Base-by-base conservation (phyloP, 2,113 vertebrate genomes). In the Apus apus region DNA sequence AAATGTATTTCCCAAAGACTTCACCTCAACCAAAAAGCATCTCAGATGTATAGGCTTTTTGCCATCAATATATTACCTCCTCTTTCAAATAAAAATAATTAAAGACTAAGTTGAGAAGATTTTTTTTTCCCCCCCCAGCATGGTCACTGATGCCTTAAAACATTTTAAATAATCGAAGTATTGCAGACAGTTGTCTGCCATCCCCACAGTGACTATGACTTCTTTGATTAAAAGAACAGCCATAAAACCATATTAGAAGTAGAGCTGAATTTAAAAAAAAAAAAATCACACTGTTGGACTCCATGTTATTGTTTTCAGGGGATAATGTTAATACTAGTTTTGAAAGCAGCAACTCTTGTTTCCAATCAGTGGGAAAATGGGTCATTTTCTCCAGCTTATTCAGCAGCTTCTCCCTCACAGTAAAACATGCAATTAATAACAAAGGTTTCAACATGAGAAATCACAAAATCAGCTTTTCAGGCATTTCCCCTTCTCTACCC, bases 31-130 rank as follows among this genome's bases (percentile, higher is more conserved):
- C 85, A 53, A 18, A 84, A 84, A 38, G 57, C 87, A 26, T 48
- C 21, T 4, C 74, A 79, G 67, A 94, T 91, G 85, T 95, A 90
- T 9, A 40, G n/a, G 54, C 6, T 60, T 91, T 89, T 82, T 78
- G 29, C 57, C 77, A 85, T 66, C 61, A 84, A 64, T 78, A 32
- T 26, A 64, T 87, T 38, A 65, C 14, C 57, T 30, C 34, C 32
- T 71, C 58, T 67, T 64, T 60, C 70, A 87, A 93, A 92, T 27
- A 48, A 87, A 91, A 89, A 75, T 61, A 72, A 93, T 94, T 82
- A 85, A 92, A 71, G 38, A 45, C 22, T 27, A 38, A 65, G 43
- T 64, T 30, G 61, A 93, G 70, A 70, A 61, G 40, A 50, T 30
- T 43, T 58, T 29, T 43, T 48, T 65, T 77, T 61, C 40, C 12